Conservation (phyloP, 2,113 vertebrate genomes). For the Amphilophus citrinellus region DNA sequence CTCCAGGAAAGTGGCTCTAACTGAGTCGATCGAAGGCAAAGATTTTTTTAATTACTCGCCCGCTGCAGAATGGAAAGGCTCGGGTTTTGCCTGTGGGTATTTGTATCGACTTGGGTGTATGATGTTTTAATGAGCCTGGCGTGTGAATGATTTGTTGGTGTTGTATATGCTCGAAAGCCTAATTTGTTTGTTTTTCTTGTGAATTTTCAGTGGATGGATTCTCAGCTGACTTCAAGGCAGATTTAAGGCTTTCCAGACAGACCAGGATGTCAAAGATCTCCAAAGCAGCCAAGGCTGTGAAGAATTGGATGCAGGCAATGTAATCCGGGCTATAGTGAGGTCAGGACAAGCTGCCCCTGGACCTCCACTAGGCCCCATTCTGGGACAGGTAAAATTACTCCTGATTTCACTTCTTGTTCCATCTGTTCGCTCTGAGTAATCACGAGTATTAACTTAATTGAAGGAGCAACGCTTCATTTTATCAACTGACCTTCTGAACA, state of each 20-base stretch:
- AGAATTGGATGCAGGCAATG: conserved; percentile 75
- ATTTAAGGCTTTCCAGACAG: conserved; percentile 47
- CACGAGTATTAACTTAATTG: conserved; percentile 47
- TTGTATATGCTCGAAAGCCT: conserved; percentile 48
- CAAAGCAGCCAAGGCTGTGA: conserved; percentile 82
- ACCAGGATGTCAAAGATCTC: conserved; percentile 88
- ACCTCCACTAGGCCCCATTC: conserved; percentile 88
- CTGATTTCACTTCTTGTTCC: conserved; percentile 30
- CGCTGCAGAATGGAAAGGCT: conserved; percentile 51
- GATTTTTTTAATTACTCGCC: conserved; percentile 76
- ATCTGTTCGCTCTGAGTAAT: conserved; percentile 38
- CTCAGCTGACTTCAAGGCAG: conserved; percentile 52
- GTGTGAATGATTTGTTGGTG: conserved; percentile 64
- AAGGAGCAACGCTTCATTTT: conserved; percentile 42
- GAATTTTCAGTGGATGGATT: conserved; percentile 62
- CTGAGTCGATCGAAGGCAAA: conserved; percentile 67
- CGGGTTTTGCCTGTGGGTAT: conserved; percentile 54
- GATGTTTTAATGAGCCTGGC: conserved; percentile 70
- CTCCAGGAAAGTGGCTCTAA: conserved; percentile 65
- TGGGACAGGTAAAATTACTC: conserved; percentile 87
- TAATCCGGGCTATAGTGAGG: conserved; percentile 87
- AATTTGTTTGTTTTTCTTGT: conserved; percentile 65
- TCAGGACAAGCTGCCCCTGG: conserved; percentile 90
- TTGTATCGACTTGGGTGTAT: conserved; percentile 55
- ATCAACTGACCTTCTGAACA: conserved; percentile 39